Evolutionary conservation across 2,113 vertebrate species (phyloP), one percentile per base, ranked within the genome.

Genomic region (Cyprinus carpio): DNA sequence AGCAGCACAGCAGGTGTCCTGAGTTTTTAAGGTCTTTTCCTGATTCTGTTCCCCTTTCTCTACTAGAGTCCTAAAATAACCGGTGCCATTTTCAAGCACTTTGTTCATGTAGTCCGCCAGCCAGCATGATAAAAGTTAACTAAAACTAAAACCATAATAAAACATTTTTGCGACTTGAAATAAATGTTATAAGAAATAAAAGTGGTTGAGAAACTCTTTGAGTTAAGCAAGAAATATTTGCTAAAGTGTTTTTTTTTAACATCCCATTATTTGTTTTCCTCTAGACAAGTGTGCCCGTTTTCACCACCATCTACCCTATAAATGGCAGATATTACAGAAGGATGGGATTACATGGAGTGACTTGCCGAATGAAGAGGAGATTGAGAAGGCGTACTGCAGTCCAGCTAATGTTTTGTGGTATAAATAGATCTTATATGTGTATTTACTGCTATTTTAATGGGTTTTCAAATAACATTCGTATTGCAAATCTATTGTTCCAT

Each of bases 251-350:
- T 43, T 74, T 74, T n/a, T 72, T 72, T 43, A 37, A 7, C 27
- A 58, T 77, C 27, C 29, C 13, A 58, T 51, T 12, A 10, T 18
- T 60, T 77, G 0, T 81, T 10, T 51, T 34, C 87, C n/a, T n/a
- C 87, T 85, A 98, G 98, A 92, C 7, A 94, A 74, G 84, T 99
- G 98, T 88, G 88, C 1, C 2, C 93, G 89, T 54, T 83, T 96
- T 88, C 98, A 99, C 83, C 97, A 95, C 90, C 87, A 91, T 74
- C 92, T 98, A 20, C 97, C 98, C 0, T 99, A 98, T 90, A 94
- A 92, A 84, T 99, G 98, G 98, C 95, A 99, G 89, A n/a, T 94
- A 8, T 27, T 90, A 1, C 90, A 93, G 15, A 2, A 23, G 2
- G 46, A 90, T 12, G 90, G 75, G 1, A 1, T 72, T 18, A 89